Evolutionary conservation across 2,888 invertebrate genomes (phyloP), one percentile per base, ranked within the genome.

Genomic region (Patella ulyssiponensis): DNA sequence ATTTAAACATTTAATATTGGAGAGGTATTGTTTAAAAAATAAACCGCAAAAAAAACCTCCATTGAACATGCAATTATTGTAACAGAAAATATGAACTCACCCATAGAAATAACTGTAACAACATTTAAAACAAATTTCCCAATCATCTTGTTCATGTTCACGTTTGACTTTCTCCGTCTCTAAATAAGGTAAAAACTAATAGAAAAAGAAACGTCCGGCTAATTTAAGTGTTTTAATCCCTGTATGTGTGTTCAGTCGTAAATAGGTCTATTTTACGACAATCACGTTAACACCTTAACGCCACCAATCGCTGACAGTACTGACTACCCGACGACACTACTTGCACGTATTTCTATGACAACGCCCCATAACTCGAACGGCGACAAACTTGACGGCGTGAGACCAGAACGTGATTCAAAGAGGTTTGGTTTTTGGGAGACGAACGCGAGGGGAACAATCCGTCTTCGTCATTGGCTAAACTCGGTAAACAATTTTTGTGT

Each of bases 261-360:
- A 64, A 23, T 64, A 20, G 64, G 64, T 64, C 64, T 64, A 15
- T 64, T 64, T 64, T 12, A 15, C 64, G 12, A 64, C 64, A 23
- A 64, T 64, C 64, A 64, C 64, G 64, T 23, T 64, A 64, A 64
- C 64, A 23, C 23, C 64, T 20, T 23, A 23, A 23, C 64, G 20
- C 64, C 23, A 64, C 64, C 64, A 64, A 3, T 64, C 64, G 64
- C 64, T 64, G 20, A 20, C 23, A 64, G 64, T 23, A 64, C 64
- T 64, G 64, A 64, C 64, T 64, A 23, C 64, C 20, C 20, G 14
- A 64, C 64, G 23, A 20, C 11, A 9, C 20, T 64, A 64, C 64
- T 23, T 64, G 64, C 64, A 64, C 64, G 64, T 64, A 64, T 64
- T 20, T 23, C 64, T 64, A 64, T 64, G 64, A 64, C 64, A 64